Evolutionary conservation across 2,113 vertebrate genomes (phyloP), one percentile per base, ranked within the genome.

Genomic region (Channa argus): DNA sequence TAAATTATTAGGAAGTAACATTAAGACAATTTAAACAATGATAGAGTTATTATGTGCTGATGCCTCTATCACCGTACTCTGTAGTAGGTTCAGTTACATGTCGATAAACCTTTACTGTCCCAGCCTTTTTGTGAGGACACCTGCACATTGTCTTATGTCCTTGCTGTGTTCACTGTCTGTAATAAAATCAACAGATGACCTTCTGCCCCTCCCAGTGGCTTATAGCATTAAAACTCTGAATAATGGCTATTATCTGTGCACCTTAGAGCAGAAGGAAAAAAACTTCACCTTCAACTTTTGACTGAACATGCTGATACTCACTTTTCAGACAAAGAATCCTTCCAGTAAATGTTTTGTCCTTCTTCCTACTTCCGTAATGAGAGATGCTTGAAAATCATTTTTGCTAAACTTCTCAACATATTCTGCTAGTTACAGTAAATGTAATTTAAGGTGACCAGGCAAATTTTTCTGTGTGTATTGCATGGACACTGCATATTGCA

Each of bases 231-330:
- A 76, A 71, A 84, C 45, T 70, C 55, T 75, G 54, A 80, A 84
- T 89, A 85, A 92, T 84, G 69, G 61, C 78, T 67, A 74, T 85
- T 77, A 86, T 88, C 73, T 61, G 74, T 88, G 68, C 77, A 86
- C 62, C 47, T 24, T 67, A 86, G 77, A 54, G 74, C 37, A 63
- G 41, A 47, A 8, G 36, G 15, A 0, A 55, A 24, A 54, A 80
- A 15, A 44, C 59, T 72, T 65, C 60, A 80, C 87, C 81, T 91
- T 92, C 68, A 87, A 68, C 73, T 76, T 43, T 63, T 85, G 73
- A 67, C 63, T 63, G 54, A 86, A 90, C 90, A 84, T 83, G 86
- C 89, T 78, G 81, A 86, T 78, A 69, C 36, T 33, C 49, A 66
- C 68, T 71, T 86, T 85, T 85, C 74, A 85, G 63, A 79, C 74